phyloP scores from a whole-genome alignment of 37 sponge, comb jelly and placozoan genomes.

The Ephydatia muelleri region DNA sequence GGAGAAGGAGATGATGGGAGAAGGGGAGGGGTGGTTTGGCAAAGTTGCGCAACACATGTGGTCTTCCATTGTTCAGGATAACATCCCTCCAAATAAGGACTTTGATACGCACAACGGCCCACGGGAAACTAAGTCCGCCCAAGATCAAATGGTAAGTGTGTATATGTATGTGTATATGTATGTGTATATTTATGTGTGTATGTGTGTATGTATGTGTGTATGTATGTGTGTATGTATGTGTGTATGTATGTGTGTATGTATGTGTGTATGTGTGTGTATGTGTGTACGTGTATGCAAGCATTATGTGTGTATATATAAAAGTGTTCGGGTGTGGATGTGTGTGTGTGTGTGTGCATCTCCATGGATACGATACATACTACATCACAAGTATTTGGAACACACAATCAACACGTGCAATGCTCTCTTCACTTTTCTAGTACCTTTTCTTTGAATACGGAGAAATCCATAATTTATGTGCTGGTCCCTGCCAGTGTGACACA shows the following conservation, averaged over 20 bases:
- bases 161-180: slow-evolving; percentile 20
- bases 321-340: too few relatives aligned
- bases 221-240: slow-evolving; percentile 21
- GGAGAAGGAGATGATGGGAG: neutral
- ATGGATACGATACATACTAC: neutral
- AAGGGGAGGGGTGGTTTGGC: neutral
- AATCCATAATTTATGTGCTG: slow-evolving; percentile 54
- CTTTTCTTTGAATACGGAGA: slow-evolving; percentile 57
- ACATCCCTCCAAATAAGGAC: slow-evolving; percentile 49
- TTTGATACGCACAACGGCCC: slow-evolving; percentile 68
- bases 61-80: too few relatives aligned
- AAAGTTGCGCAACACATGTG: too few relatives aligned
- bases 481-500: slow-evolving; percentile 33
- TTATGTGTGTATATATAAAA: slow-evolving; percentile 6
- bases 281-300: neutral
- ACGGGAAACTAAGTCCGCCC: slow-evolving; percentile 36
- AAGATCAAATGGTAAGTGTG: slow-evolving; percentile 75
- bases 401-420: too few relatives aligned
- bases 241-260: neutral
- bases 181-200: neutral
- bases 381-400: neutral
- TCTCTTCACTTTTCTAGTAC: slow-evolving; percentile 3
- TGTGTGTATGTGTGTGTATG: slow-evolving; percentile 19
- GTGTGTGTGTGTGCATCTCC: neutral
- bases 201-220: slow-evolving; percentile 6